Base-by-base conservation (phyloP, 2,888 invertebrate species). In the Troides aeacus region DNA sequence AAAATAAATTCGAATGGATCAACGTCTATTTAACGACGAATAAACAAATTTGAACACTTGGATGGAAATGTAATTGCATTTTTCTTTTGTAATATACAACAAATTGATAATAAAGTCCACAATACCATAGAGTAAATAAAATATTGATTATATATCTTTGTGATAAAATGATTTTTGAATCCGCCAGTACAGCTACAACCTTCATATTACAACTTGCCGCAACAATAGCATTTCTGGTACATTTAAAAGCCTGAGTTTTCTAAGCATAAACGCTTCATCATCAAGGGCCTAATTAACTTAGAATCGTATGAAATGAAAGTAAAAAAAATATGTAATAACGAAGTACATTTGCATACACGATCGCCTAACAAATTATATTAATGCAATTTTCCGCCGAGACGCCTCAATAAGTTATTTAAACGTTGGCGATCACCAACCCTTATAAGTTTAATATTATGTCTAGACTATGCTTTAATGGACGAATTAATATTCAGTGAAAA, bases 401-500 rank as follows among this genome's bases (percentile, higher is more conserved):
- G 58, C 46, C 57, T 50, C 57, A 24, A 46, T 60, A 66, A 60
- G 1, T 61, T 66, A 66, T 67, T 68, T 53, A 68, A 63, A 39
- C 10, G 59, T 53, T 57, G 50, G 24, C 46, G 68, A 68, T 68
- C 68, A 60, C 46, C 50, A 50, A 53, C 68, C 53, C 68, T 21
- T 50, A 68, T 57, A 68, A 64, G 64, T 64, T 68, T 68, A 59
- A 64, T 53, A 60, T 68, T 53, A 64, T 63, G 68, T 68, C 68
- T 68, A 64, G 68, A 68, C 68, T 64, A 64, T 63, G 63, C 59
- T 63, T 68, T 68, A 64, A 68, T 64, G 63, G 50, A 59, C 18
- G 57, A 62, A 64, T 68, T 64, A 68, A 59, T 68, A 68, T 68
- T 64, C 68, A 64, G 53, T 68, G 63, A 39, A 68, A 64, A 36